Conservation (phyloP, 2,888 invertebrate genomes). For the Meteorus colon region DNA sequence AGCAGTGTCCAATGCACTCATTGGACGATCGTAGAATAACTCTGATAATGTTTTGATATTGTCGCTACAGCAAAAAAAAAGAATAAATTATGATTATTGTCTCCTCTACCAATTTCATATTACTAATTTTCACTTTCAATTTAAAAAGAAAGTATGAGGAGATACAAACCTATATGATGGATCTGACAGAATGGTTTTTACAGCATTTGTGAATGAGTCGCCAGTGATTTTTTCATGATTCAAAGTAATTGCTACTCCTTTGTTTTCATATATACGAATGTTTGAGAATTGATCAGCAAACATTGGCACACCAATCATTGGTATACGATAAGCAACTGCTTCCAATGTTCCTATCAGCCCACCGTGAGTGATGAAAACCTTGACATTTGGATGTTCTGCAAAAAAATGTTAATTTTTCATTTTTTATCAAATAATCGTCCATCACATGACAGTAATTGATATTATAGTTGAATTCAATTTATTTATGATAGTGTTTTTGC, state of each 20-base stretch:
- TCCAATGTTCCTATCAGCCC: conserved; percentile 62
- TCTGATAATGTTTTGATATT: conserved; percentile 43
- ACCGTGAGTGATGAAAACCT: conserved; percentile 64
- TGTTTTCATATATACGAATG: conserved; percentile 43
- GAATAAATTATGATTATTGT: background rate
- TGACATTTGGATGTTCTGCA: conserved; percentile 64
- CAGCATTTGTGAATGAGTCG: conserved; percentile 53
- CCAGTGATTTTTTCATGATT: conserved; percentile 49
- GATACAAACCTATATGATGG: conserved; percentile 51
- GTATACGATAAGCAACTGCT: conserved; percentile 58
- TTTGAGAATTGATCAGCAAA: conserved; percentile 63
- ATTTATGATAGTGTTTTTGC: too few relatives aligned
- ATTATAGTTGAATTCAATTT: too few relatives aligned
- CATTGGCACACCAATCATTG: conserved; percentile 63
- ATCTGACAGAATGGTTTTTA: conserved; percentile 54
- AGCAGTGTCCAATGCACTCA: conserved; percentile 54
- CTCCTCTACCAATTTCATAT: too few relatives aligned
- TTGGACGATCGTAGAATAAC: conserved; percentile 50
- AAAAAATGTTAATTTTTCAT: too few relatives aligned
- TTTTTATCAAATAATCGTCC: too few relatives aligned
- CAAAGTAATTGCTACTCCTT: conserved; percentile 53
- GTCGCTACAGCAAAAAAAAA: conserved; percentile 45
- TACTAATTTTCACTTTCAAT: background rate
- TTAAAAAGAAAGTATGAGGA: background rate
- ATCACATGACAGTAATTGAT: too few relatives aligned